Conservation (phyloP, 2,888 invertebrate genomes). For the Parnassius smintheus region DNA sequence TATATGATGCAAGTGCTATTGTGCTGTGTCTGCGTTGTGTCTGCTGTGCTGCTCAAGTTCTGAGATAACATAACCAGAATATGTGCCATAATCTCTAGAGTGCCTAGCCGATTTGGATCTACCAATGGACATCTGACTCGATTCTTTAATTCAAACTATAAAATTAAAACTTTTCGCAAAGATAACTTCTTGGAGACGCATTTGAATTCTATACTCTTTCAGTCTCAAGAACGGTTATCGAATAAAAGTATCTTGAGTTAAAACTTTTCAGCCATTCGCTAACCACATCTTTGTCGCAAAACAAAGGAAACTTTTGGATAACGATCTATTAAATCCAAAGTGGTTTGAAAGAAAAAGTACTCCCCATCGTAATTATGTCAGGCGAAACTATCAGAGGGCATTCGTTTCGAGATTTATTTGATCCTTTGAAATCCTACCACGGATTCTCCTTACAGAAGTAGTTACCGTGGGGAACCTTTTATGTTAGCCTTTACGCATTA, state of each 20-base stretch:
- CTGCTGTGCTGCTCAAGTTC: too few relatives aligned
- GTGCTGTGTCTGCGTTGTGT: too few relatives aligned
- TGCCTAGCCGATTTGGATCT: too few relatives aligned
- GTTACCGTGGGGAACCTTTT: conserved; percentile 9
- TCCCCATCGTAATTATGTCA: conserved; percentile 54
- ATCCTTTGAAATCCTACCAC: conserved; percentile 52
- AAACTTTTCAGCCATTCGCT: conserved; percentile 25
- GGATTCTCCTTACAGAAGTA: conserved; percentile 21
- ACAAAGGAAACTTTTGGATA: conserved; percentile 35
- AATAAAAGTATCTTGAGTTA: conserved; percentile 23
- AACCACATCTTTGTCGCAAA: conserved; percentile 26
- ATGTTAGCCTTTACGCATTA: conserved; percentile 7
- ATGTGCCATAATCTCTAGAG: too few relatives aligned
- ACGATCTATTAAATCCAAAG: conserved; percentile 35
- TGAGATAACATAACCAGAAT: too few relatives aligned
- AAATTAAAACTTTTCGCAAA: conserved; percentile 2
- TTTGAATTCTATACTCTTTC: conserved; percentile 18
- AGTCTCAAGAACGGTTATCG: conserved; percentile 25
- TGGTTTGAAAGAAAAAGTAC: conserved; percentile 32
- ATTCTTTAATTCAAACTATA: too few relatives aligned
- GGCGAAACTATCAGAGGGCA: conserved; percentile 50
- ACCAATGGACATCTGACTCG: too few relatives aligned
- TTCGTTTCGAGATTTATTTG: conserved; percentile 65
- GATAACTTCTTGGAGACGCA: conserved; percentile 31
- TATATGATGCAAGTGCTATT: too few relatives aligned